These are phyloP conservation scores for Nilaparvata lugens DNA, from an alignment of 1,140 invertebrate genomes.

Conservation along the genomic window DNA sequence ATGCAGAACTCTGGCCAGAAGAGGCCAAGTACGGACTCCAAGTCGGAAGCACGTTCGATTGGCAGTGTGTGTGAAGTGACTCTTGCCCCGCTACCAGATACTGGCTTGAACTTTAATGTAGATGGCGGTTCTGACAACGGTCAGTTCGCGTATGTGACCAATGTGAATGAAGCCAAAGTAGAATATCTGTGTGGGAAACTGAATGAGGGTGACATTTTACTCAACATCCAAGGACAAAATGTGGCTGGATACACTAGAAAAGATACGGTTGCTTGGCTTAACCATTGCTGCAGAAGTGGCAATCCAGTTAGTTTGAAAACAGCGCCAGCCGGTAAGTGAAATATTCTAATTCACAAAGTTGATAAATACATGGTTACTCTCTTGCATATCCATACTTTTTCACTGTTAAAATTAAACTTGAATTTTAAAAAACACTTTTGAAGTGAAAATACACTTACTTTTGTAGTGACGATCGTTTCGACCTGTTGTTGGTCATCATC, in stretches of 20 bases:
- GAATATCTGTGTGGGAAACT: slow-evolving; percentile 35
- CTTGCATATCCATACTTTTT: no score
- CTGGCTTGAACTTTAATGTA: slow-evolving; percentile 27
- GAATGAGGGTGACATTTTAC: slow-evolving; percentile 42
- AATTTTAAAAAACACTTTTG: no score
- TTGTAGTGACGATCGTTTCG: no score
- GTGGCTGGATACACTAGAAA: slow-evolving; percentile 51
- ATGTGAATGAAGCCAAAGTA: slow-evolving; percentile 34
- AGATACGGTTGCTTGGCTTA: slow-evolving; percentile 47
- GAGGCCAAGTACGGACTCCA: slow-evolving; percentile 27
- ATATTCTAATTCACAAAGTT: background rate
- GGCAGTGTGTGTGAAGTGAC: slow-evolving; percentile 25
- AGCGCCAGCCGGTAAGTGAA: slow-evolving; percentile 41
- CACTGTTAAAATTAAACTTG: no score
- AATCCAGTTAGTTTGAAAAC: slow-evolving; percentile 46
- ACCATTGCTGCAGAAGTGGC: slow-evolving; percentile 47
- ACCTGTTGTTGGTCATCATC: no score
- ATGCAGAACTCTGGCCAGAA: slow-evolving; percentile 32
- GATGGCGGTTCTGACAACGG: slow-evolving; percentile 49
- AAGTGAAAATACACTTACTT: no score
- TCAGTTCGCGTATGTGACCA: slow-evolving; percentile 44
- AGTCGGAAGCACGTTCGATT: slow-evolving; percentile 22
- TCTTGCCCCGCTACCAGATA: slow-evolving; percentile 23
- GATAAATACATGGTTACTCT: no score
- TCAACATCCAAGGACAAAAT: slow-evolving; percentile 54